Evolutionary conservation across 2,888 invertebrate species (phyloP).

Genomic region (Ctenicera cuprea): DNA sequence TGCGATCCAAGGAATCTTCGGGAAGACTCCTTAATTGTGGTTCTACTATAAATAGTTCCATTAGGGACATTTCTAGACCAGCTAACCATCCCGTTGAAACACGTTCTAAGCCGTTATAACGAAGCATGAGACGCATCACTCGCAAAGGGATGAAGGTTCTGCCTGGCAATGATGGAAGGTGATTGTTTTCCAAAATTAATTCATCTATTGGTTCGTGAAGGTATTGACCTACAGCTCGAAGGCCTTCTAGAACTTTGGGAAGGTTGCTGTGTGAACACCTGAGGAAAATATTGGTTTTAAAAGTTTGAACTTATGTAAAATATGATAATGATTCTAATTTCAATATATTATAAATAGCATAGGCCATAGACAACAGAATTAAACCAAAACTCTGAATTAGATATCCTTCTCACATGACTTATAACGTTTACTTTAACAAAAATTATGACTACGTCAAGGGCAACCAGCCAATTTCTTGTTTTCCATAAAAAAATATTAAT

Average conservation of each 20-base stretch:
- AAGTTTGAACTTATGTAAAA: not conserved
- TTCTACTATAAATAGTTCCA: slow-evolving; percentile 91
- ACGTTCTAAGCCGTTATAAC: slow-evolving; percentile 88
- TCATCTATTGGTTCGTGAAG: slow-evolving; percentile 87
- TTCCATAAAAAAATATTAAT: no score
- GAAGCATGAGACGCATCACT: slow-evolving; percentile 86
- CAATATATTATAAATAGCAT: no score
- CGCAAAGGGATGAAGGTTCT: slow-evolving; percentile 85
- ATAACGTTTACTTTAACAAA: no score
- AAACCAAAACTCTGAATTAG: no score
- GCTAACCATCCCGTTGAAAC: slow-evolving; percentile 88
- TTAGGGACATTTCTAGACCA: slow-evolving; percentile 83
- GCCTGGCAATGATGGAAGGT: slow-evolving; percentile 89
- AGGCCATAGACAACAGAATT: no score
- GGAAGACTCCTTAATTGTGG: slow-evolving; percentile 87
- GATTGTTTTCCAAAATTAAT: slow-evolving; percentile 90
- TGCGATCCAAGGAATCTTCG: slow-evolving; percentile 83
- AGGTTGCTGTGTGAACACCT: slow-evolving; percentile 96
- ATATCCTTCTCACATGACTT: no score
- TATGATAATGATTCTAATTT: no score
- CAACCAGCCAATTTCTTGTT: no score
- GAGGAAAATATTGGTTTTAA: no score
- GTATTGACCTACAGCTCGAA: slow-evolving; percentile 81
- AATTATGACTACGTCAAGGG: no score
- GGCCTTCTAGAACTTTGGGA: slow-evolving; percentile 83